Conservation (phyloP, 2,797 vertebrate species). For the Anomalospiza imberbis region DNA sequence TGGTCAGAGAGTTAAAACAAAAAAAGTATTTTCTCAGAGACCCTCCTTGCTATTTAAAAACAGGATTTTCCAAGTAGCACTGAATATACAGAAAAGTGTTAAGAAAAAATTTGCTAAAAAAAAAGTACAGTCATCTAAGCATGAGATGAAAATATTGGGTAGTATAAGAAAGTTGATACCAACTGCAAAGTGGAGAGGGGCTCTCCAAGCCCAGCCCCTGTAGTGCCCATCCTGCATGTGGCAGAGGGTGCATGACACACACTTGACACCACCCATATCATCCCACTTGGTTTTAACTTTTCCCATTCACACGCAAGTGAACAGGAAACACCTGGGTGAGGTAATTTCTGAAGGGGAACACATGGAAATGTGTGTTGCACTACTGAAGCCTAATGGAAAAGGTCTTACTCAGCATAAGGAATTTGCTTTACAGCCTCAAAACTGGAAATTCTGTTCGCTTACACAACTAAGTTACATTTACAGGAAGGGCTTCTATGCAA, state of each 20-base stretch:
- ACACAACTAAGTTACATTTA: not conserved
- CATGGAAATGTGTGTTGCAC: accelerated
- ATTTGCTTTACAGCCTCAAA: not conserved
- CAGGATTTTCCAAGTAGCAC: not conserved
- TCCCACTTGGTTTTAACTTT: not conserved
- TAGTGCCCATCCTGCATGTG: not conserved
- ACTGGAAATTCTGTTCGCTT: not conserved
- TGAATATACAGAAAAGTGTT: not conserved
- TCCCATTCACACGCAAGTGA: not conserved
- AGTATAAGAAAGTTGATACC: not conserved
- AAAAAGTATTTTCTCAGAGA: not conserved
- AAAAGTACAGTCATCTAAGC: not conserved
- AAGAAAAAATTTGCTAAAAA: not conserved
- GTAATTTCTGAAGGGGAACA: not conserved
- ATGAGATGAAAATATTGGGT: not conserved
- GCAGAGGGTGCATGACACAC: not conserved
- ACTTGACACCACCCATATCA: accelerated
- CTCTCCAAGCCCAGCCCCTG: not conserved
- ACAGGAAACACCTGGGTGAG: not conserved
- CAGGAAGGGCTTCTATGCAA: not conserved
- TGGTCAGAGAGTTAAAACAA: not conserved
- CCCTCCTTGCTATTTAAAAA: not conserved
- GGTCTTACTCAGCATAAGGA: not conserved
- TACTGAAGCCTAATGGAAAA: not conserved
- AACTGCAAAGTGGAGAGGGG: not conserved